phyloP scores from a whole-genome alignment of 2,797 vertebrate species.

The Syngnathus rostellatus region DNA sequence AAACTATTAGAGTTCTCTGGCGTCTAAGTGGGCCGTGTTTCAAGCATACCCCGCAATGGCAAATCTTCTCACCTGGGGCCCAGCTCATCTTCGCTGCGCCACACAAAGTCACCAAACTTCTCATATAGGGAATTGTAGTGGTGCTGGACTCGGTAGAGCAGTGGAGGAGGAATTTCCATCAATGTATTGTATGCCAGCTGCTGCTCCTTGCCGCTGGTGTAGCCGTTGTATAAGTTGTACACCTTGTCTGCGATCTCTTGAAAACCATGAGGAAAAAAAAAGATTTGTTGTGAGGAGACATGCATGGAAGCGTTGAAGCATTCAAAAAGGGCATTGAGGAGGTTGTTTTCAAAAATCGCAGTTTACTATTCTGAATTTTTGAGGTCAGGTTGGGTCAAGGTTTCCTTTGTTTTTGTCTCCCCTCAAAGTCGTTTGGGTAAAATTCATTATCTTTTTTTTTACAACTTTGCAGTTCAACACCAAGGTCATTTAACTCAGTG shows the following conservation, averaged over 20 bases:
- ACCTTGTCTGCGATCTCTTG: slow-evolving; percentile 95
- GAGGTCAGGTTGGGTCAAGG: neutral
- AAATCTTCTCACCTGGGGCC: slow-evolving; percentile 81
- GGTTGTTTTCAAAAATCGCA: neutral
- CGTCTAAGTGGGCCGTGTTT: slow-evolving; percentile 3
- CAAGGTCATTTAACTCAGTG: slow-evolving; percentile 6
- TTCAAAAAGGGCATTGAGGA: neutral
- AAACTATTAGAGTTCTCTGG: slow-evolving; percentile 8
- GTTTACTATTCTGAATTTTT: neutral
- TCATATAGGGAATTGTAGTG: slow-evolving; percentile 98
- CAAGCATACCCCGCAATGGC: neutral
- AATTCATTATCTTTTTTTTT: neutral
- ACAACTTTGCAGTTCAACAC: neutral
- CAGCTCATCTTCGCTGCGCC: slow-evolving; percentile 95
- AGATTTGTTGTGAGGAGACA: neutral
- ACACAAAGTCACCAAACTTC: slow-evolving; percentile 98
- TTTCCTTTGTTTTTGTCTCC: too few relatives aligned
- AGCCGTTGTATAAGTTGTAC: slow-evolving; percentile 96
- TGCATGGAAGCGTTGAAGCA: too few relatives aligned
- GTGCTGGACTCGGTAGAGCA: slow-evolving; percentile 91
- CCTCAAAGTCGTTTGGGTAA: neutral
- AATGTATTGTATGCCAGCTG: slow-evolving; percentile 94
- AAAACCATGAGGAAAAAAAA: slow-evolving; percentile 16
- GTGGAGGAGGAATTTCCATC: slow-evolving; percentile 89
- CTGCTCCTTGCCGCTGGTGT: slow-evolving; percentile 97